Percentiles rank a stretch among this genome's conserved stretches.
Evolutionary conservation across 2,888 invertebrate genomes (phyloP).

Genomic region (Agrilus cyanescens): DNA sequence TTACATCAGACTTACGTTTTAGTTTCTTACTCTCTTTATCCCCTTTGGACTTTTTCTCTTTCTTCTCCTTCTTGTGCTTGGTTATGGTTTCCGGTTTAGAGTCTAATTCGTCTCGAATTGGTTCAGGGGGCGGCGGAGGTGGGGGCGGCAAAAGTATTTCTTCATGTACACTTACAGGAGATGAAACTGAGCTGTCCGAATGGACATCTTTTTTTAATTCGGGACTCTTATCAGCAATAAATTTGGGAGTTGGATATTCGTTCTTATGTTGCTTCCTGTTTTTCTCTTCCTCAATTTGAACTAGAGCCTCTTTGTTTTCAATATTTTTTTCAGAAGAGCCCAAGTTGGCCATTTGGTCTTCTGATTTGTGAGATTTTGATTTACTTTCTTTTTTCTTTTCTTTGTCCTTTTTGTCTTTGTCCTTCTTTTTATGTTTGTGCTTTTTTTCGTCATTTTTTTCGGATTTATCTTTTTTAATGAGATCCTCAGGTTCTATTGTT

Average conservation of each 20-base stretch:
- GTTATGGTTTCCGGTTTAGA: slow-evolving; percentile 28
- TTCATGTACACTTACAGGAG: too few relatives aligned
- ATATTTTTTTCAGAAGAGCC: slow-evolving; percentile 16
- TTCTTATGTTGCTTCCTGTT: slow-evolving; percentile 11
- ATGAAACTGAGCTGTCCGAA: too few relatives aligned
- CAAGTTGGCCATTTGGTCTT: slow-evolving; percentile 18
- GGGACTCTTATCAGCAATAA: too few relatives aligned
- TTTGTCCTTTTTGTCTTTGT: slow-evolving; percentile 42
- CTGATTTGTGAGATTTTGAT: slow-evolving; percentile 14
- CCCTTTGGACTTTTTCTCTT: slow-evolving; percentile 49
- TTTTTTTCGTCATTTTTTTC: slow-evolving; percentile 34
- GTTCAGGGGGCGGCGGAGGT: slow-evolving; percentile 3
- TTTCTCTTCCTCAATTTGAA: slow-evolving; percentile 23
- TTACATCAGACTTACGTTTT: slow-evolving; percentile 43
- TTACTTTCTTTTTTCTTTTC: slow-evolving; percentile 35
- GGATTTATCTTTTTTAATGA: slow-evolving; percentile 24
- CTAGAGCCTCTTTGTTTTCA: slow-evolving; percentile 23
- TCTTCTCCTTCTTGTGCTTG: slow-evolving; percentile 33
- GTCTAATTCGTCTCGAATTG: slow-evolving; percentile 3
- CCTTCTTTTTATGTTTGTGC: slow-evolving; percentile 43
- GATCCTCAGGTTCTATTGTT: slow-evolving; percentile 29
- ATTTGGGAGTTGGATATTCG: background rate
- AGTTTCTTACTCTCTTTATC: slow-evolving; percentile 45
- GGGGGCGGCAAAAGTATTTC: background rate
- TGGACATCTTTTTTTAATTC: too few relatives aligned